Percentiles rank a stretch among this genome's conserved stretches.
These are phyloP conservation scores for Carabus problematicus DNA, from an alignment of 2,888 invertebrate species.

Conservation along the genomic window DNA sequence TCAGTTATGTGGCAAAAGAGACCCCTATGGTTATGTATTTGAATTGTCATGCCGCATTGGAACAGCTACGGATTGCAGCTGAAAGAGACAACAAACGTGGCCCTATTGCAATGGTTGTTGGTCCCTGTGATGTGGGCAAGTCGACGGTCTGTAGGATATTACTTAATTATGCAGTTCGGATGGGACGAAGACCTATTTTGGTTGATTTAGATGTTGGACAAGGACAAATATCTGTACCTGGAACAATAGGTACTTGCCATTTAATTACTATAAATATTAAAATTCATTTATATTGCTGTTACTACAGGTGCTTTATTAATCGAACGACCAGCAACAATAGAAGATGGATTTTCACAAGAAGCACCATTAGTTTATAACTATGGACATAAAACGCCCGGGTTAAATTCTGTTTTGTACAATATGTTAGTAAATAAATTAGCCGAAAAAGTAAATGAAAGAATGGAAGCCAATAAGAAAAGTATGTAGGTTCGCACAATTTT, in stretches of 20 bases:
- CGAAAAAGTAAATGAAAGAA: constrained; percentile 81
- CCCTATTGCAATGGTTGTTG: constrained; percentile 89
- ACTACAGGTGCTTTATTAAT: constrained; percentile 79
- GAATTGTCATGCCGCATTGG: constrained; percentile 94
- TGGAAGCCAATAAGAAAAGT: constrained; percentile 89
- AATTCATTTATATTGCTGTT: constrained; percentile 21
- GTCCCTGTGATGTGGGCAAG: constrained; percentile 96
- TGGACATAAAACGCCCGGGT: constrained; percentile 80
- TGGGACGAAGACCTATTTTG: constrained; percentile 86
- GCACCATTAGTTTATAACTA: constrained; percentile 94
- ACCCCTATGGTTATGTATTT: constrained; percentile 97
- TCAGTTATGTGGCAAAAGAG: constrained; percentile 93
- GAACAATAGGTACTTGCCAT: constrained; percentile 75
- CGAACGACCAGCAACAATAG: constrained; percentile 91
- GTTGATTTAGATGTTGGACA: constrained; percentile 97
- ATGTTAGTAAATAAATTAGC: constrained; percentile 84
- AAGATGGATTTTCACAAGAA: constrained; percentile 94
- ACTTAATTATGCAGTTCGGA: constrained; percentile 93
- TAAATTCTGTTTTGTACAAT: constrained; percentile 85
- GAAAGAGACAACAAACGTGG: constrained; percentile 77
- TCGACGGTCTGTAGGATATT: constrained; percentile 88
- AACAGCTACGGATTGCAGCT: constrained; percentile 84
- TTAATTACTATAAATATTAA: constrained; percentile 2
- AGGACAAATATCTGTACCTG: constrained; percentile 89
- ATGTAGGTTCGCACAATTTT: constrained; percentile 47